Base-by-base conservation (phyloP, 2,888 invertebrate species). In the Steromphala cineraria region DNA sequence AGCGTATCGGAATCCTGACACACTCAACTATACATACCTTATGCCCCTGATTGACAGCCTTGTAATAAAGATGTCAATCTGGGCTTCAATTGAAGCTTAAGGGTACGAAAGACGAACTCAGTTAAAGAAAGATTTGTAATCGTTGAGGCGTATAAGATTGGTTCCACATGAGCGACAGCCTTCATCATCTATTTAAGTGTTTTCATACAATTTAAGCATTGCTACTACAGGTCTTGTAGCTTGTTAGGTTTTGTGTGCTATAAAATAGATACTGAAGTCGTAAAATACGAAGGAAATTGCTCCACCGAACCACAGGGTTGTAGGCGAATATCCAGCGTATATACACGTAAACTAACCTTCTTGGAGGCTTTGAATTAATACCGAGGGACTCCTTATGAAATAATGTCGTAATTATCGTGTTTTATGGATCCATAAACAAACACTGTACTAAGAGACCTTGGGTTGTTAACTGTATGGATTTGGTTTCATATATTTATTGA, bases 201-300 rank as follows among this genome's bases (percentile, higher is more conserved):
- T 36, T 71, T 71, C 36, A 36, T 71, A 36, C 19, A 36, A 36
- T 71, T 19, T 71, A 71, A 71, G 31, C 71, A 71, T 10, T 46
- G 46, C 71, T 28, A 10, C 40, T 71, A 40, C 31, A 71, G 8
- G 19, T 28, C 19, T 15, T n/a, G 36, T n/a, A 71, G 71, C 71
- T 71, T 36, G 36, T 71, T 71, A 71, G 31, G 36, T 71, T 71
- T 71, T 71, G 71, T 71, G 71, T 19, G 71, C 71, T 71, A 71
- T 71, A 36, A 71, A 71, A 36, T 71, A 71, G 71, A 71, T 71
- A 71, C 71, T 71, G 40, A 36, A 7, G 19, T 40, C 71, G 36
- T 71, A 71, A 71, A 71, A 36, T 19, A 3, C 19, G 71, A 46
- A 46, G 46, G 10, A 46, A 46, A 46, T 46, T 5, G 46, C 46